Evolutionary conservation across 2,113 vertebrate genomes (phyloP), one percentile per base, ranked within the genome.

Genomic region (Dascyllus trimaculatus): DNA sequence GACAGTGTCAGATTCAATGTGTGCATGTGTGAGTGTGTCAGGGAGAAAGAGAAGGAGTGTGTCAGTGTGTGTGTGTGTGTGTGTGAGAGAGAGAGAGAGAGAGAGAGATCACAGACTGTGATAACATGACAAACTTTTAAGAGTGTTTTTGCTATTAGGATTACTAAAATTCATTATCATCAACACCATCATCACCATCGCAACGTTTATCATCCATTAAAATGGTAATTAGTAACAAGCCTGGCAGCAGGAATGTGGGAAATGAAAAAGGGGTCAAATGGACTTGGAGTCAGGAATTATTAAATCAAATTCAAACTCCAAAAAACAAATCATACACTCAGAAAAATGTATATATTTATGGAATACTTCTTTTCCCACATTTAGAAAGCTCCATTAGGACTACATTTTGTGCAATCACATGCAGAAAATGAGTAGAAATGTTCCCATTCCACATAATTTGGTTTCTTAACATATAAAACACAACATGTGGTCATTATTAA

Each of bases 1-100:
- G 97, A 98, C 96, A 96, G 96, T 96, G 97, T 97, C 97, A 97
- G 85, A 91, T 91, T 90, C 80, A 85, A 79, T 89, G 90, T 85
- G 89, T 85, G 87, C 45, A 35, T 67, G 82, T 62, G 68, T 40
- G 77, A 68, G 84, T 71, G 72, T 79, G 79, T 82, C 51, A 71
- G 51, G 56, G 52, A 88, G 71, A 71, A 70, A 75, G 80, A 25
- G 52, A 64, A 59, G 51, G 25, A 59, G 49, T 66, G 62, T 45
- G 51, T 48, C 61, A 17, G 45, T 75, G 75, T 60, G 62, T 52
- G 81, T 15, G 75, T 29, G 54, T 17, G 40, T 40, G 51, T 48
- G 67, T 52, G 68, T 35, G 51, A 38, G 74, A 24, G 53, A 64
- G 57, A 11, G 72, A 64, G 24, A 25, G 48, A 58, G 63, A 74